Evolutionary conservation across 2,113 vertebrate genomes (phyloP).

Genomic region (Podarcis raffonei): DNA sequence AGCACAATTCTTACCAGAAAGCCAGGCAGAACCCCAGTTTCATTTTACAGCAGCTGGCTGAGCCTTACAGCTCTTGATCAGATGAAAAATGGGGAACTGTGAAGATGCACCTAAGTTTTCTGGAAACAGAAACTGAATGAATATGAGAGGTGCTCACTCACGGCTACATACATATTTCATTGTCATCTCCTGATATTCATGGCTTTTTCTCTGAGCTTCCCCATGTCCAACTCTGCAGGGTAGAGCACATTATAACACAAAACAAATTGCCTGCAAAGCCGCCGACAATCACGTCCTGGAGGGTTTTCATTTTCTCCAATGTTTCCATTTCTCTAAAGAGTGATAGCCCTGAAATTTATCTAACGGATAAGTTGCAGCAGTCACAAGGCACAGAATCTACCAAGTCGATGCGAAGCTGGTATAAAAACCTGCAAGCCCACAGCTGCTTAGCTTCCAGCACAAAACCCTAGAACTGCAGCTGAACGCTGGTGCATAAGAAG

Average conservation of each 20-base stretch:
- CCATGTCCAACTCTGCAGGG: not conserved
- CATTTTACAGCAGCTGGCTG: not conserved
- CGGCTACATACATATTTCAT: not conserved
- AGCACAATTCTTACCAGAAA: not conserved
- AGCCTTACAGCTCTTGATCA: not conserved
- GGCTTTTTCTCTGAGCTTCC: not conserved
- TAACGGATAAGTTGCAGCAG: not conserved
- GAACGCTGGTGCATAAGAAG: too few relatives aligned
- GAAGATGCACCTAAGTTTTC: not conserved
- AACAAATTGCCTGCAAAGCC: constrained; percentile 17
- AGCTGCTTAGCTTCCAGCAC: not conserved
- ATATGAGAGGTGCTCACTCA: not conserved
- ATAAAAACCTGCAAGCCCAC: not conserved
- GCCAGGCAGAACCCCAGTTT: not conserved
- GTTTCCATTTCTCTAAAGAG: not conserved
- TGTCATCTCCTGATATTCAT: not conserved
- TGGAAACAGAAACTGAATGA: not conserved
- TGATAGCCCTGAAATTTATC: not conserved
- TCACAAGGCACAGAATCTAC: not conserved
- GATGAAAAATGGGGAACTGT: not conserved
- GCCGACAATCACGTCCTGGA: not conserved
- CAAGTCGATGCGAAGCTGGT: not conserved
- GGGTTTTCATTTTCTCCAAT: not conserved
- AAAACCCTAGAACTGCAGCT: not conserved
- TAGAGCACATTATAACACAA: not conserved